Conservation (phyloP, 2,113 vertebrate genomes). For the Sapajus apella region DNA sequence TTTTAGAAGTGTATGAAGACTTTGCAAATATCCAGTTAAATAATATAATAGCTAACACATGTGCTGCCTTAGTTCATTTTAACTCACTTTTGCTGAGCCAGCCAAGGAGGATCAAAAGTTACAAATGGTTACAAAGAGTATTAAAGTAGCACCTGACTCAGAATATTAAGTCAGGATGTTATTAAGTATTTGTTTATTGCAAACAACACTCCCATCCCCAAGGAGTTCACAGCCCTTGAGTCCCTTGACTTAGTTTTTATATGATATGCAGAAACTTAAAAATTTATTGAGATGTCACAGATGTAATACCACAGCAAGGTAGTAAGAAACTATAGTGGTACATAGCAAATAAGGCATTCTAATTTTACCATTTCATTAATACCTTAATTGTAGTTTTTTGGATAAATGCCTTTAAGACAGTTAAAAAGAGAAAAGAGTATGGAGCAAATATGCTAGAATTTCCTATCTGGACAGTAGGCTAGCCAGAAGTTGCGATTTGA, state of each 20-base stretch:
- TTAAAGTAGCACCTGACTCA: slow-evolving; percentile 1
- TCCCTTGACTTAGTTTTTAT: neutral
- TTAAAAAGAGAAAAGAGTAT: neutral
- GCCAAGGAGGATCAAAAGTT: neutral
- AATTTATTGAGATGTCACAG: slow-evolving; percentile 20
- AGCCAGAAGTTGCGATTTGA: neutral
- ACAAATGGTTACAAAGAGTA: neutral
- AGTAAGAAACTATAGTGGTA: neutral
- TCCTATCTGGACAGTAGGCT: neutral
- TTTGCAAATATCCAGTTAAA: neutral
- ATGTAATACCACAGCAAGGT: neutral
- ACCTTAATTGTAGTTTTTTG: neutral
- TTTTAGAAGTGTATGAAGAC: slow-evolving; percentile 17
- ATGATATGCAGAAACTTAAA: neutral
- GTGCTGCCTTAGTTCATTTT: neutral
- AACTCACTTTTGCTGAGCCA: neutral
- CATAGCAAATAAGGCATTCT: slow-evolving; percentile 7
- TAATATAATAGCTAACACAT: neutral
- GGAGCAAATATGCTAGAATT: neutral
- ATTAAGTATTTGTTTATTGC: neutral
- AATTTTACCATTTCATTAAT: slow-evolving; percentile 41
- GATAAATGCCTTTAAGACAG: neutral
- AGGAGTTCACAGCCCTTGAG: neutral
- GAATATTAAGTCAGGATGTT: neutral
- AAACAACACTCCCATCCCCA: neutral